Conservation (phyloP, 2,888 invertebrate species). For the Drosophila anomalata region DNA sequence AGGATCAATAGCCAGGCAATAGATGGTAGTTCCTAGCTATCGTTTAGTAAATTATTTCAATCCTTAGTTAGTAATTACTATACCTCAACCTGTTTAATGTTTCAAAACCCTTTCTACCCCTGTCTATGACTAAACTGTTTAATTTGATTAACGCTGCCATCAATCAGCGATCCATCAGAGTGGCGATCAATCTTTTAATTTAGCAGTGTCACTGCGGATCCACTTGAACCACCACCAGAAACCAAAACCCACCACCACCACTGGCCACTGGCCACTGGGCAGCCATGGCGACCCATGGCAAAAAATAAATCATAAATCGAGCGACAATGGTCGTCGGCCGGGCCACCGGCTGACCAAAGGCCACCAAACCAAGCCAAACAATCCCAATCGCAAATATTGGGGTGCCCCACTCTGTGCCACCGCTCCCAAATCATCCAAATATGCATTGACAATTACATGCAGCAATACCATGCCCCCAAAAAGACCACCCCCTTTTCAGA, state of each 20-base stretch:
- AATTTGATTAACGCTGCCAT: slow-evolving; percentile 40
- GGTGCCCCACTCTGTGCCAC: slow-evolving; percentile 1
- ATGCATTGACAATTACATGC: slow-evolving; percentile 75
- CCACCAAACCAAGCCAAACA: slow-evolving; percentile 67
- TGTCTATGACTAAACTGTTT: slow-evolving; percentile 26
- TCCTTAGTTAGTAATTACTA: too few relatives aligned
- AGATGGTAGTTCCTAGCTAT: too few relatives aligned
- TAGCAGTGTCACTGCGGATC: slow-evolving; percentile 31
- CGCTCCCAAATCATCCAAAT: slow-evolving; percentile 43
- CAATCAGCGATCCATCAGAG: slow-evolving; percentile 36
- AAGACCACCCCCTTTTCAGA: neutral
- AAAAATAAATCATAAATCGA: slow-evolving; percentile 74
- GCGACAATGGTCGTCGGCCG: slow-evolving; percentile 56
- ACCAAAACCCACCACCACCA: neutral
- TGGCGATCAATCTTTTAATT: slow-evolving; percentile 39
- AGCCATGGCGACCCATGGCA: slow-evolving; percentile 36
- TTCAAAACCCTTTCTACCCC: neutral
- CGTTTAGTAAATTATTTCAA: too few relatives aligned
- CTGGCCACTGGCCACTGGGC: slow-evolving; percentile 20
- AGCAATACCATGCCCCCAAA: slow-evolving; percentile 17
- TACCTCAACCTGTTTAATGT: neutral
- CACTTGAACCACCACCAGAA: slow-evolving; percentile 34
- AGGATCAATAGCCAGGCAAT: too few relatives aligned
- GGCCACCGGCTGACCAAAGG: slow-evolving; percentile 16
- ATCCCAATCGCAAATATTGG: slow-evolving; percentile 24